phyloP scores from a whole-genome alignment of 2,797 vertebrate genomes.

The Cephalopachus bancanus region DNA sequence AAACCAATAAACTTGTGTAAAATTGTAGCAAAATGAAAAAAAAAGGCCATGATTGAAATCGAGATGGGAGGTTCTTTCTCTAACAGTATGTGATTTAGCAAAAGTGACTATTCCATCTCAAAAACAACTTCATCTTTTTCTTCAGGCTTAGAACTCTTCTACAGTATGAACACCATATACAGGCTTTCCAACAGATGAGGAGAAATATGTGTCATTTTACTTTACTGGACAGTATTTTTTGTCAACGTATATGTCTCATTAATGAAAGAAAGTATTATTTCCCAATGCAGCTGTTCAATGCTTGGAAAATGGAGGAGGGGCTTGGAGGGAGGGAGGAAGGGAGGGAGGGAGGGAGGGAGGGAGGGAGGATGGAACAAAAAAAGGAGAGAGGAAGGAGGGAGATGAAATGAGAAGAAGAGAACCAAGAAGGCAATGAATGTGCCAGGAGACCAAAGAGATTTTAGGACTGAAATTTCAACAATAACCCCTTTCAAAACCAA shows the following conservation, averaged over 20 bases:
- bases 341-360: background rate
- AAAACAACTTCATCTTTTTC: background rate
- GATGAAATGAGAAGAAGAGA: background rate
- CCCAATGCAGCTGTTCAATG: background rate
- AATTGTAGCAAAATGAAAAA: background rate
- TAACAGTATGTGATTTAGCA: background rate
- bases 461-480: constrained; percentile 20
- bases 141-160: background rate
- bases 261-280: constrained; percentile 20
- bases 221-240: background rate
- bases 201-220: background rate
- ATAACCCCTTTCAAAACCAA: background rate
- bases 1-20: constrained; percentile 58
- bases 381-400: background rate
- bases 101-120: background rate
- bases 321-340: background rate
- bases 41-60: constrained; percentile 30
- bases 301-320: background rate
- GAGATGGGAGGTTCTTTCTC: background rate
- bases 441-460: background rate
- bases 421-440: background rate
- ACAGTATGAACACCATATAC: background rate
- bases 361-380: too few species aligned
- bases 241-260: background rate
- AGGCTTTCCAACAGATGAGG: background rate